Evolutionary conservation across 2,888 invertebrate genomes (phyloP).

Genomic region (Callimorpha dominula): DNA sequence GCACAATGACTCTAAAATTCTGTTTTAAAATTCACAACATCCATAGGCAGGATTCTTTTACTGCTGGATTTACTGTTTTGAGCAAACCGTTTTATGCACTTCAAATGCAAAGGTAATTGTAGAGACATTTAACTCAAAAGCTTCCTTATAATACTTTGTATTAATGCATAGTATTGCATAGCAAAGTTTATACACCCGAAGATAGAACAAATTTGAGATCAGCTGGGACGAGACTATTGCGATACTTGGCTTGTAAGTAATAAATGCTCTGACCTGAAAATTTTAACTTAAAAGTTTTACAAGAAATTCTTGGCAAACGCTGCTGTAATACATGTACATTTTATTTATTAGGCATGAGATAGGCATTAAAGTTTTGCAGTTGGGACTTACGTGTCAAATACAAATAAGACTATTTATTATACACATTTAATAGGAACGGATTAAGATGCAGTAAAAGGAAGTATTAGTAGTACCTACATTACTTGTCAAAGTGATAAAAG

Average conservation of each 20-base stretch:
- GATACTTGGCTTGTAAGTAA: conserved; percentile 24
- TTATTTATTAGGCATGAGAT: not conserved
- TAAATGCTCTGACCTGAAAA: conserved; percentile 29
- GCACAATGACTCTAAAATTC: conserved; percentile 47
- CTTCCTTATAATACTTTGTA: conserved; percentile 23
- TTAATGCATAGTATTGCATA: conserved; percentile 18
- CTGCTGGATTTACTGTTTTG: conserved; percentile 12
- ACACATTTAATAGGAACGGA: not conserved
- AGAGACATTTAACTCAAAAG: conserved; percentile 26
- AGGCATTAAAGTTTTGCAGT: not conserved
- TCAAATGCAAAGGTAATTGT: conserved; percentile 36
- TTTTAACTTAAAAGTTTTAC: conserved; percentile 23
- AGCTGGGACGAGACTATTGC: conserved; percentile 18
- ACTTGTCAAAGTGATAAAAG: not conserved
- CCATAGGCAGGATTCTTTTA: conserved; percentile 23
- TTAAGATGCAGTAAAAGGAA: too few relatives aligned
- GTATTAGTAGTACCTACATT: too few relatives aligned
- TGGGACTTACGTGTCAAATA: not conserved
- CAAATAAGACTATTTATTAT: not conserved
- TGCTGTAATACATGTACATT: conserved; percentile 11
- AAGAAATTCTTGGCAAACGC: not conserved
- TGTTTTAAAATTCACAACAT: conserved; percentile 44
- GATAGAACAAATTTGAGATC: conserved; percentile 34
- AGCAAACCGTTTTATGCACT: conserved; percentile 28
- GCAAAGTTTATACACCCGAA: conserved; percentile 44